These are phyloP conservation scores for Acrocephalus scirpaceus DNA, from an alignment of 2,797 vertebrate genomes.

Conservation along the genomic window DNA sequence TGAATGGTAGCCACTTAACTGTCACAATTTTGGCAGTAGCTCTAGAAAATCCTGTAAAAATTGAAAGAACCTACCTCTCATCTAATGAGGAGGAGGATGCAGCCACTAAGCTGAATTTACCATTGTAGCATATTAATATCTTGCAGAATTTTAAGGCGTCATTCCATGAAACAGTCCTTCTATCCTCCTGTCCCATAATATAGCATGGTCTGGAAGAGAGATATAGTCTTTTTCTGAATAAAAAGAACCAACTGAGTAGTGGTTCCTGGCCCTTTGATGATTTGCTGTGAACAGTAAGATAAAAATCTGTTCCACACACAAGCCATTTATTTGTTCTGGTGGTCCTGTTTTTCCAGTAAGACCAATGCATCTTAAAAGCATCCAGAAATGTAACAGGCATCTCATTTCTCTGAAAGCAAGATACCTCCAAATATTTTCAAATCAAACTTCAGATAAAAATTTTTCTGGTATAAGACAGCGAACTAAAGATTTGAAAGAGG, in stretches of 20 bases:
- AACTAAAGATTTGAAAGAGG: background rate
- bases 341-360: background rate
- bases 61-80: background rate
- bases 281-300: background rate
- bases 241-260: background rate
- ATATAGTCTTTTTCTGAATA: background rate
- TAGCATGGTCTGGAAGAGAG: background rate
- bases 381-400: background rate
- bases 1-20: constrained; percentile 6
- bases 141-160: background rate
- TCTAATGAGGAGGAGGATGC: background rate
- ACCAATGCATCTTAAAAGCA: background rate
- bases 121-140: background rate
- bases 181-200: background rate
- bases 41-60: background rate
- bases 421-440: background rate
- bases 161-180: background rate
- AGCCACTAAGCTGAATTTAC: background rate
- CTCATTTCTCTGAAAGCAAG: background rate
- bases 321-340: background rate
- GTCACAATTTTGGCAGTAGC: constrained; percentile 31
- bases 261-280: background rate
- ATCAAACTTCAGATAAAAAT: background rate
- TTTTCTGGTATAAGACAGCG: background rate
- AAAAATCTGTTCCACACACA: background rate